Conservation (phyloP, 2,888 invertebrate species). For the Noctua comes region DNA sequence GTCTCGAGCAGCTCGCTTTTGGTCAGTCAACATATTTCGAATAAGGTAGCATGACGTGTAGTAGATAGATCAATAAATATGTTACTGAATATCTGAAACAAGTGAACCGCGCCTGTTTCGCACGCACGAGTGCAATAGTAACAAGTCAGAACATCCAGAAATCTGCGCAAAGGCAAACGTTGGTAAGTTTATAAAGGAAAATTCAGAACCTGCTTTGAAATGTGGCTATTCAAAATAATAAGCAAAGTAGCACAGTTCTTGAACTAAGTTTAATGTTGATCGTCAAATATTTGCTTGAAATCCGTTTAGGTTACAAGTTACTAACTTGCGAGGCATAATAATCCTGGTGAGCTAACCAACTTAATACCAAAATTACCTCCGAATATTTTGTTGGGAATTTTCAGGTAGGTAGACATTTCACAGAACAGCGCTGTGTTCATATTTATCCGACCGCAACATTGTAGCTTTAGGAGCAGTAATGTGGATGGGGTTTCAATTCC, state of each 20-base stretch:
- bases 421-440: slow-evolving; percentile 8
- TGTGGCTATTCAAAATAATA: background rate
- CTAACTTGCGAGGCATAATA: background rate
- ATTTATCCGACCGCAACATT: slow-evolving; percentile 35
- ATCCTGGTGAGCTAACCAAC: background rate
- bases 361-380: slow-evolving; percentile 15
- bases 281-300: slow-evolving; percentile 28
- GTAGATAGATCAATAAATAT: background rate
- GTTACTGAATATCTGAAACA: background rate
- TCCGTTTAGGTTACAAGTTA: slow-evolving; percentile 13
- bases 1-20: background rate
- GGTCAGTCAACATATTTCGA: slow-evolving; percentile 24
- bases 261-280: background rate
- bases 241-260: background rate
- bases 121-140: background rate
- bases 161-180: background rate
- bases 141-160: background rate
- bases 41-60: background rate
- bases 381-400: slow-evolving; percentile 45
- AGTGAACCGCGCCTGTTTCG: background rate
- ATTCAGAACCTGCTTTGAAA: background rate
- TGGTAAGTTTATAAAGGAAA: background rate
- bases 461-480: slow-evolving; percentile 7
- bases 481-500: background rate
- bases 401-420: background rate